phyloP scores from a whole-genome alignment of 30 jellyfish, hydroid and myxozoan genomes.

The Hydra vulgaris region DNA sequence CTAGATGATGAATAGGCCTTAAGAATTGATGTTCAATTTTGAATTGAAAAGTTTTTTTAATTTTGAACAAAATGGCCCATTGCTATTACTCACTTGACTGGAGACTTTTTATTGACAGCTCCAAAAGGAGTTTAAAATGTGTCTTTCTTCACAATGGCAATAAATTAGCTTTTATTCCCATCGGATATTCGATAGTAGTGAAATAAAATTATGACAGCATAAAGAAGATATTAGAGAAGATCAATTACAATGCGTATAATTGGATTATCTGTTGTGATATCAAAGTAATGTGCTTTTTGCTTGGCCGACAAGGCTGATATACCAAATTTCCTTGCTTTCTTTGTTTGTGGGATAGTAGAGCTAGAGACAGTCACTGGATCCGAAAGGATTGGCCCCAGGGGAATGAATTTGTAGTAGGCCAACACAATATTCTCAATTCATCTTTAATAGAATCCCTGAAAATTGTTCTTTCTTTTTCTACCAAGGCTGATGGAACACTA shows the following conservation, averaged over 20 bases:
- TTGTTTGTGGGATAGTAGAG: conserved; percentile 28
- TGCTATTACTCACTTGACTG: background rate
- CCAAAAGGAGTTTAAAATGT: conserved; percentile 13
- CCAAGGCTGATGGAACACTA: too few relatives aligned
- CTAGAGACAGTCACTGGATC: conserved; percentile 18
- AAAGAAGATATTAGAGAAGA: background rate
- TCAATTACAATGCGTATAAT: conserved; percentile 14
- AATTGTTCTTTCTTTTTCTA: too few relatives aligned
- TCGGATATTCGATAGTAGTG: conserved; percentile 9
- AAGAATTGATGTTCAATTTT: background rate
- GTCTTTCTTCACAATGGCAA: conserved; percentile 24
- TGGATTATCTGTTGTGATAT: conserved; percentile 31
- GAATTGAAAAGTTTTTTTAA: background rate
- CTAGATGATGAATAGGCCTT: background rate
- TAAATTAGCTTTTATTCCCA: conserved; percentile 11
- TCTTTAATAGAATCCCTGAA: background rate
- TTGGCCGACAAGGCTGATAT: conserved; percentile 32
- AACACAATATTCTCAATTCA: background rate
- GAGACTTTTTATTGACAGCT: conserved; percentile 33
- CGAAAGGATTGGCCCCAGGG: conserved; percentile 11
- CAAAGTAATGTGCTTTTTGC: conserved; percentile 18
- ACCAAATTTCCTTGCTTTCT: conserved; percentile 39
- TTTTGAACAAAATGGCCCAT: background rate
- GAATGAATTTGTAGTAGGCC: background rate
- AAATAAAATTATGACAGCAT: background rate